Percentiles rank a stretch among this genome's conserved stretches.
Evolutionary conservation across 2,888 invertebrate species (phyloP).

Genomic region (Thera obeliscata): DNA sequence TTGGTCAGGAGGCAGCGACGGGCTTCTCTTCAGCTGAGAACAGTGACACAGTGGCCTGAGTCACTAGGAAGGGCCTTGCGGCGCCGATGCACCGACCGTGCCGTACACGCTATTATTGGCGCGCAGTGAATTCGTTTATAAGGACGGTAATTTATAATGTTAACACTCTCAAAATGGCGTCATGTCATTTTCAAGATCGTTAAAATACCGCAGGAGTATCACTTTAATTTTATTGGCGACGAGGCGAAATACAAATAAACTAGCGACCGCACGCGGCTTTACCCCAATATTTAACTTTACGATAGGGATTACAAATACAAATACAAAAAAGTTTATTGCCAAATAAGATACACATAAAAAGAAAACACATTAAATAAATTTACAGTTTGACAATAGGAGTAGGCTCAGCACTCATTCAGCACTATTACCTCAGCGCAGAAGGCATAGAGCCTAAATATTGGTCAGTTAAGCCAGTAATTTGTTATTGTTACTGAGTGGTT

Average conservation of each 20-base stretch:
- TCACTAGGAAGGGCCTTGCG: slow-evolving; percentile 54
- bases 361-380: no score
- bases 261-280: no score
- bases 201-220: slow-evolving; percentile 5
- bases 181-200: slow-evolving; percentile 9
- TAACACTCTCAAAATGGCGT: slow-evolving; percentile 13
- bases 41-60: slow-evolving; percentile 36
- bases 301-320: no score
- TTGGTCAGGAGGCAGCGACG: slow-evolving; percentile 15
- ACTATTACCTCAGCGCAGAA: no score
- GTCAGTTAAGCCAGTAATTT: not conserved
- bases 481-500: not conserved
- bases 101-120: slow-evolving; percentile 32
- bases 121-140: slow-evolving; percentile 15
- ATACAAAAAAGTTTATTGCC: no score
- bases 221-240: not conserved
- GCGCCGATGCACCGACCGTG: slow-evolving; percentile 38
- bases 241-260: not conserved
- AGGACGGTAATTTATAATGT: slow-evolving; percentile 22
- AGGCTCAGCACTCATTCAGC: no score
- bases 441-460: no score
- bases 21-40: slow-evolving; percentile 18
- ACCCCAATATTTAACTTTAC: not conserved
- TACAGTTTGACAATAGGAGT: no score
- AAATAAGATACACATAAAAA: no score